Percentiles rank a stretch among this genome's conserved stretches.
phyloP scores from a whole-genome alignment of 2,797 vertebrate species.

The Alca torda region DNA sequence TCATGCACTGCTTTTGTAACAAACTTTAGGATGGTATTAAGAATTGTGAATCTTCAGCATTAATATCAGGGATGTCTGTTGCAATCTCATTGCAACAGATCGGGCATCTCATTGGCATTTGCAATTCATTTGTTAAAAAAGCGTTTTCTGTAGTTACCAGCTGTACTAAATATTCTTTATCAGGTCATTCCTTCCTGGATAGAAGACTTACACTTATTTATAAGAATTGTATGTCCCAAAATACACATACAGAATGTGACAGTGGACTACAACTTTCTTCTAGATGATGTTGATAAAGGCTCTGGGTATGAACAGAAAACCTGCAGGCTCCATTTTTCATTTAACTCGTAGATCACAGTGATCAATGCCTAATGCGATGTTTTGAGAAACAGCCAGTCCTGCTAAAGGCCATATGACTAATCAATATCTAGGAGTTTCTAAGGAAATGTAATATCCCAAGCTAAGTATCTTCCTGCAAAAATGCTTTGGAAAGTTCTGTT shows the following conservation, averaged over 20 bases:
- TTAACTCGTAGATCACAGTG: background rate
- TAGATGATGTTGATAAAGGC: background rate
- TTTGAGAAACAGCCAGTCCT: background rate
- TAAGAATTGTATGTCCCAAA: background rate
- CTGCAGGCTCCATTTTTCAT: background rate
- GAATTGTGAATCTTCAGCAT: background rate
- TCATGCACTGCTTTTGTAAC: background rate
- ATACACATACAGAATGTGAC: background rate
- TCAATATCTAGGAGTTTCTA: background rate
- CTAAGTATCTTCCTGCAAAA: background rate
- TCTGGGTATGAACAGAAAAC: background rate
- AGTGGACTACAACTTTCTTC: background rate
- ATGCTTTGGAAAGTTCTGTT: background rate
- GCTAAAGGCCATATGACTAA: background rate
- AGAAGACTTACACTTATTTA: background rate
- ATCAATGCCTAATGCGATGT: background rate
- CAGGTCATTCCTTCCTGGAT: background rate
- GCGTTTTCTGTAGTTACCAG: background rate
- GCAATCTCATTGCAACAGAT: too few relatives aligned
- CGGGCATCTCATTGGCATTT: too few relatives aligned
- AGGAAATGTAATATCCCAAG: constrained; percentile 13
- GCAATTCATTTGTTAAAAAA: background rate
- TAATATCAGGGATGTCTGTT: background rate
- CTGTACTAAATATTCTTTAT: background rate
- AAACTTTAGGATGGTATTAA: background rate